A percentile compares a stretch with the other conserved stretches of the same genome.
phyloP scores from a whole-genome alignment of 1,140 invertebrate species.

The Amyelois transitella region DNA sequence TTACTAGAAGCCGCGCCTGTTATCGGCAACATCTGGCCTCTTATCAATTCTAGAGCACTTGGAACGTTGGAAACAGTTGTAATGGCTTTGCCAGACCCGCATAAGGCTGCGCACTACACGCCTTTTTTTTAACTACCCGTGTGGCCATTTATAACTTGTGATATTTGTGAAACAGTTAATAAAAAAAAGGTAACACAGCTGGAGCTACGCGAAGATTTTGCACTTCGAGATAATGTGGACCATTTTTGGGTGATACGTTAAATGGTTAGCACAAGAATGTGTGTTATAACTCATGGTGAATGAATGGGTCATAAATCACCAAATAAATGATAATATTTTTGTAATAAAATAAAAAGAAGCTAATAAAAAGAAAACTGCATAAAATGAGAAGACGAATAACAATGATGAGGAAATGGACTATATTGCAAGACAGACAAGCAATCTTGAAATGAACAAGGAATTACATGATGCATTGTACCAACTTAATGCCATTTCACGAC shows the following conservation, averaged over 20 bases:
- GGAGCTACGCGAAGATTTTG: background rate
- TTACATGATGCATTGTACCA: background rate
- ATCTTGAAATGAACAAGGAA: background rate
- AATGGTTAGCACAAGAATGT: background rate
- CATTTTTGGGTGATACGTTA: background rate
- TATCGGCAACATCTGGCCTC: conserved; percentile 13
- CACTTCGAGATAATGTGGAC: background rate
- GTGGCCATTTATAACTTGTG: background rate
- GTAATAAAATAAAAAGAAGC: background rate
- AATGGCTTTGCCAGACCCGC: background rate
- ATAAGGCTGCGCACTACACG: background rate
- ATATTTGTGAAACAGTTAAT: background rate
- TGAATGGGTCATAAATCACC: background rate
- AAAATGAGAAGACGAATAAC: background rate
- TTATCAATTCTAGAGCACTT: conserved; percentile 5
- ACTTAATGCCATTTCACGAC: conserved; percentile 19
- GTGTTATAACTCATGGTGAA: background rate
- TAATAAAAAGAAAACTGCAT: background rate
- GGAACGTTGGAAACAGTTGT: background rate
- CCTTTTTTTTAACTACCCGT: background rate
- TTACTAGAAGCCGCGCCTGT: conserved; percentile 14
- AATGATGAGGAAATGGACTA: background rate
- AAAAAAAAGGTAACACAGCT: background rate
- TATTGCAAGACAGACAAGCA: background rate
- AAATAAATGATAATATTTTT: too few relatives aligned